Evolutionary conservation across 2,113 vertebrate genomes (phyloP).

Genomic region (Myodes glareolus): DNA sequence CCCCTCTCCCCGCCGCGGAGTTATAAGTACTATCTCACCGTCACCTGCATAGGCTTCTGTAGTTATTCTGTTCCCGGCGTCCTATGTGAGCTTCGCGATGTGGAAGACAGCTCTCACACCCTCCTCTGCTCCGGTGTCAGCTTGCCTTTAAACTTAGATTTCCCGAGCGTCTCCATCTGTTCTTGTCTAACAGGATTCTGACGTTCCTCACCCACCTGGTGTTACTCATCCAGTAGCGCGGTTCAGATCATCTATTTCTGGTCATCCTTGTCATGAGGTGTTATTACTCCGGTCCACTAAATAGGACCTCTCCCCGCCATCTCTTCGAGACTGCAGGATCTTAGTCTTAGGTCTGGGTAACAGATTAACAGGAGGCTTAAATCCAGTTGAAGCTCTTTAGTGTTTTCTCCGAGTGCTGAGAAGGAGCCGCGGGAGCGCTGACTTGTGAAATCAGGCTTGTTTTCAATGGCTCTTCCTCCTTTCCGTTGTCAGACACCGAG

Average conservation of each 20-base stretch:
- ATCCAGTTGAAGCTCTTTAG: neutral
- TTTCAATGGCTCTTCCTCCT: neutral
- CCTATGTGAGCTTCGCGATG: neutral
- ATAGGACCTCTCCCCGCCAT: neutral
- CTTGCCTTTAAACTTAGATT: conserved; percentile 4
- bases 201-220: neutral
- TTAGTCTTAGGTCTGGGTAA: neutral
- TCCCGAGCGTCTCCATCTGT: neutral
- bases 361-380: neutral
- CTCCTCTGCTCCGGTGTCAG: neutral
- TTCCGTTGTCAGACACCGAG: neutral
- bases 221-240: neutral
- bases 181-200: neutral
- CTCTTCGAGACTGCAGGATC: neutral
- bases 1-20: neutral
- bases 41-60: neutral
- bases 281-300: neutral
- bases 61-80: neutral
- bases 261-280: neutral
- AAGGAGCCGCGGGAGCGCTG: neutral
- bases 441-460: neutral
- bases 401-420: neutral
- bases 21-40: neutral
- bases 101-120: neutral
- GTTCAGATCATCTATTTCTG: neutral